phyloP scores from a whole-genome alignment of 2,113 vertebrate species.

The Haplochromis vanheusdeni region DNA sequence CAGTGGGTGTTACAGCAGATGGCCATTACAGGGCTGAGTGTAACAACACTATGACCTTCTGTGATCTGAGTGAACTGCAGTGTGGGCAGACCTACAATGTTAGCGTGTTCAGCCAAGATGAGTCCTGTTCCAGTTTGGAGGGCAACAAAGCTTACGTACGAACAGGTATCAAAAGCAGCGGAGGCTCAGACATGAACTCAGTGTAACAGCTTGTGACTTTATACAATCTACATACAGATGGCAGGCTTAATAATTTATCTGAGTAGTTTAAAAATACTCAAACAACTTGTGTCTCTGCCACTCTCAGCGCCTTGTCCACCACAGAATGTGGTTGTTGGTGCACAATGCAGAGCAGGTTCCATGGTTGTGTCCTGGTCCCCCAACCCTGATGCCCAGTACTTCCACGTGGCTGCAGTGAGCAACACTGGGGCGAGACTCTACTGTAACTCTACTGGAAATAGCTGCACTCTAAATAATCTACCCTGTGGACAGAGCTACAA shows the following conservation, averaged over 20 bases:
- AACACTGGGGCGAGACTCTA: neutral
- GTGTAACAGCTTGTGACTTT: neutral
- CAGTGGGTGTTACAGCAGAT: slow-evolving; percentile 25
- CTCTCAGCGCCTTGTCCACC: slow-evolving; percentile 62
- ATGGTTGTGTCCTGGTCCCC: slow-evolving; percentile 58
- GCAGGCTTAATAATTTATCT: neutral
- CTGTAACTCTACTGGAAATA: slow-evolving; percentile 42
- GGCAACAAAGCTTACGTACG: slow-evolving; percentile 19
- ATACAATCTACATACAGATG: neutral
- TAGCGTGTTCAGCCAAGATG: slow-evolving; percentile 38
- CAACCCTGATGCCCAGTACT: slow-evolving; percentile 55
- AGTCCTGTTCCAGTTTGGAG: slow-evolving; percentile 42
- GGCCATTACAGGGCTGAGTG: slow-evolving; percentile 32
- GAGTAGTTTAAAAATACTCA: neutral
- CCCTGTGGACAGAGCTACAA: slow-evolving; percentile 62
- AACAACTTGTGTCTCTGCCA: neutral
- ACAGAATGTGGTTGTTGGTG: slow-evolving; percentile 25
- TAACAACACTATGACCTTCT: slow-evolving; percentile 50
- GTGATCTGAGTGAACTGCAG: slow-evolving; percentile 43
- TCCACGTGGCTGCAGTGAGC: slow-evolving; percentile 41
- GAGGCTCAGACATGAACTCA: neutral
- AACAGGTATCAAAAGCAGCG: slow-evolving; percentile 50
- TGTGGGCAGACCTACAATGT: slow-evolving; percentile 69
- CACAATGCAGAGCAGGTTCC: slow-evolving; percentile 29
- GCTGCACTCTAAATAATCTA: slow-evolving; percentile 44